Base-by-base conservation (phyloP, 2,797 vertebrate genomes). In the Etheostoma nigrum region DNA sequence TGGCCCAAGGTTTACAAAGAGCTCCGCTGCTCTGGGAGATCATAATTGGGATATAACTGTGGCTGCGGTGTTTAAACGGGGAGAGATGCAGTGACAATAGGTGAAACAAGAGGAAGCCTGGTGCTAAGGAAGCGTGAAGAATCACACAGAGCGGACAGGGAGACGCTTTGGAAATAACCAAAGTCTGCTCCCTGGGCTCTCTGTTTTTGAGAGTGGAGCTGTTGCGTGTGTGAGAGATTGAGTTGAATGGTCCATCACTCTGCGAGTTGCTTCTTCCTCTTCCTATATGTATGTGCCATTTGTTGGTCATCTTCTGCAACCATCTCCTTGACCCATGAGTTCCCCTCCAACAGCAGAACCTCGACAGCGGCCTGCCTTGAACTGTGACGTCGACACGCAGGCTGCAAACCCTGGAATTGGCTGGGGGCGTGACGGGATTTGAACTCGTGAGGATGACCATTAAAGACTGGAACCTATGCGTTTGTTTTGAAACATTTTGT, bases 401-500 rank as follows among this genome's bases (percentile, higher is more conserved):
- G 79, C 74, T 21, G 75, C 68, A 13, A 63, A 59, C 58, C 54
- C 2, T 61, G 79, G 79, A 40, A 21, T 79, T 79, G 59, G 67
- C 63, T 47, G 66, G 12, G 21, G 48, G 14, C 19, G 10, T 0
- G 58, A 27, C 68, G 36, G 61, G 87, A 72, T 73, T 51, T 76
- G 86, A 84, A 88, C 82, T 88, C 53, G 55, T 75, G 77, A 82
- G 82, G 88, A 88, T 79, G 89, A 82, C 86, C 79, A 60, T 59
- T 53, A 88, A 61, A 90, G 90, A 91, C 92, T 87, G 90, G 87
- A 92, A 89, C 76, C 65, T 62, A 74, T 45, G 75, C 84, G 77
- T 91, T 90, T 91, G 89, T 92, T 93, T 92, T 91, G 78, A 80
- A 84, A 90, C 85, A 70, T 92, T 92, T 91, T 92, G 90, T 93